Evolutionary conservation across 2,113 vertebrate species (phyloP).

Genomic region (Cheirogaleus medius): DNA sequence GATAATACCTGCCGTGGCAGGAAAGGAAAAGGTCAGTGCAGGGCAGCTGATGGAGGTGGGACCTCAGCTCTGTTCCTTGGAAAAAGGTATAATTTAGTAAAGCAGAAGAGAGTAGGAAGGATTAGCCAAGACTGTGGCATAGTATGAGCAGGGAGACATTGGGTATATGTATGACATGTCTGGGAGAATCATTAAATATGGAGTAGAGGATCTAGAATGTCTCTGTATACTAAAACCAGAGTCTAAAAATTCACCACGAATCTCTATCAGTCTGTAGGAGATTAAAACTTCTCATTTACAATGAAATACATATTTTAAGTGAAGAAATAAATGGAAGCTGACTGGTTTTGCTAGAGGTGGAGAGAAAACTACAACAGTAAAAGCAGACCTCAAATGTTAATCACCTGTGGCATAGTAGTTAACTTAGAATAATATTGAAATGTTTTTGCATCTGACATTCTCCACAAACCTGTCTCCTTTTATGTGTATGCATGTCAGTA

Average conservation of each 20-base stretch:
- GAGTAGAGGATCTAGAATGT: not conserved
- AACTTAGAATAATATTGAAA: constrained; percentile 78
- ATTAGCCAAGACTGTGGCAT: not conserved
- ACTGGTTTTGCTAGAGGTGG: constrained; percentile 42
- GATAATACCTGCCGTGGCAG: not conserved
- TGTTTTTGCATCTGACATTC: constrained; percentile 81
- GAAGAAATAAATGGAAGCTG: constrained; percentile 25
- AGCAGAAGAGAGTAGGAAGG: not conserved
- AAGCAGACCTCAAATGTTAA: constrained; percentile 66
- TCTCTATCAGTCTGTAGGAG: not conserved
- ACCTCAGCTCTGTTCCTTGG: not conserved
- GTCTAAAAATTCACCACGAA: constrained; percentile 13
- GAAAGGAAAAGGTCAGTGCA: not conserved
- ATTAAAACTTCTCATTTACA: not conserved
- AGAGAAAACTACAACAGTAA: constrained; percentile 54
- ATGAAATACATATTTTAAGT: constrained; percentile 8
- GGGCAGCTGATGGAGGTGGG: not conserved
- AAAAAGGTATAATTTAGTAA: not conserved
- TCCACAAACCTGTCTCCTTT: constrained; percentile 83
- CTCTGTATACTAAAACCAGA: not conserved
- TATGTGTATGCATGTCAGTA: constrained; percentile 82
- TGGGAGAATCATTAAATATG: not conserved
- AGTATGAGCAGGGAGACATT: not conserved
- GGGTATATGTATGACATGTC: not conserved
- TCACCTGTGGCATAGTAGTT: constrained; percentile 80